Base-by-base conservation (phyloP, 1,140 invertebrate species). In the Procambarus clarkii region DNA sequence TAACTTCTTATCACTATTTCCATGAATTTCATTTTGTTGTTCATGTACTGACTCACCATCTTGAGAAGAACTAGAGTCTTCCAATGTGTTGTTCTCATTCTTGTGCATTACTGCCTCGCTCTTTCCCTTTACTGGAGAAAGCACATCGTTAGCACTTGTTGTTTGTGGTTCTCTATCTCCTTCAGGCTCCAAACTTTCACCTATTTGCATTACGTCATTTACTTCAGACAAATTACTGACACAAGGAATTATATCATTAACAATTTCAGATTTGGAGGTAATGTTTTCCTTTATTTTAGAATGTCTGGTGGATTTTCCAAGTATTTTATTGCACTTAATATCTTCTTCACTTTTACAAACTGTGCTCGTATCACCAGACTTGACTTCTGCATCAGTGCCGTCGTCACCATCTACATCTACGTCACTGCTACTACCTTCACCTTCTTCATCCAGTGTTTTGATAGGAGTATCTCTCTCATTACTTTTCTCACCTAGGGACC, bases 11-110 rank as follows among this genome's bases (percentile, higher is more conserved):
- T 18, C 48, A 76, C 45, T 24, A n/a, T 76, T 50, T 34, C 45
- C 54, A 54, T 21, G n/a, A 18, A 64, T n/a, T 88, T 88, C 86
- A 78, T 60, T 69, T 11, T 64, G 15, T 18, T 80, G 24, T 79
- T 88, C 77, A 46, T 88, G 58, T 24, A 88, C 44, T 64, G 54
- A 24, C 50, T 88, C 77, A 8, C 34, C 86, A 81, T 45, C 24
- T 69, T 88, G 58, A 69, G 64, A 88, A n/a, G 86, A 79, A 88
- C 44, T 79, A 5, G 54, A 48, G 21, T 48, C 69, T 85, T 71
- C 69, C 50, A 44, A 69, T 4, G 11, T 24, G 7, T 48, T 45
- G 11, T 48, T 44, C 3, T 21, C 44, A 18, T 48, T n/a, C 21
- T 85, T 46, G 21, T 50, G 34, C 4, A 8, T 54, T 54, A 54